Evolutionary conservation across 2,888 invertebrate species (phyloP).

Genomic region (Lampropteryx suffumata): DNA sequence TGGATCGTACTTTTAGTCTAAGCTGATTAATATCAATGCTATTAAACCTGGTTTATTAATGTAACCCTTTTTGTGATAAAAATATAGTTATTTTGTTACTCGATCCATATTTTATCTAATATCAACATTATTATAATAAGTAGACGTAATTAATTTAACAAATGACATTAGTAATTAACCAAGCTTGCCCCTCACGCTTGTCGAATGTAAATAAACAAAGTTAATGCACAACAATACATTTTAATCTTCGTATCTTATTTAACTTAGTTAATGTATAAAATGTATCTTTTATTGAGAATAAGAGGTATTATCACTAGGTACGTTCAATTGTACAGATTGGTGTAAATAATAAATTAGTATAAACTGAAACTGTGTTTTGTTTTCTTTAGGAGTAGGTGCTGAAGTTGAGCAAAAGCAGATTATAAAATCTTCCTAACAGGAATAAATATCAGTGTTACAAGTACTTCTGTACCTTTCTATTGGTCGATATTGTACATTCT

Average conservation of each 20-base stretch:
- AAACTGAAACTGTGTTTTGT: slow-evolving; percentile 48
- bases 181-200: slow-evolving; percentile 78
- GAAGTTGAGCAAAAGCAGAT: no score
- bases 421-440: no score
- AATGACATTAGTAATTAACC: slow-evolving; percentile 40
- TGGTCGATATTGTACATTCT: no score
- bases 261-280: slow-evolving; percentile 64
- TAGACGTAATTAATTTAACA: slow-evolving; percentile 34
- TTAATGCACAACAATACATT: slow-evolving; percentile 63
- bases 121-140: slow-evolving; percentile 33
- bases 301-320: slow-evolving; percentile 64
- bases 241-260: slow-evolving; percentile 54
- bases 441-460: no score
- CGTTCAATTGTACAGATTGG: slow-evolving; percentile 72
- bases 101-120: slow-evolving; percentile 33
- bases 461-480: no score
- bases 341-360: slow-evolving; percentile 78
- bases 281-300: slow-evolving; percentile 73
- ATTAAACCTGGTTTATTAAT: no score
- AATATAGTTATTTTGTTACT: slow-evolving; percentile 32
- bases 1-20: no score
- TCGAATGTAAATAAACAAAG: slow-evolving; percentile 67
- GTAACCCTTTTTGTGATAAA: slow-evolving; percentile 21
- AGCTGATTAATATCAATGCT: no score
- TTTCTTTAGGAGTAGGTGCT: slow-evolving; percentile 3